Evolutionary conservation across 2,888 invertebrate species (phyloP).

Genomic region (Cerastoderma edule): DNA sequence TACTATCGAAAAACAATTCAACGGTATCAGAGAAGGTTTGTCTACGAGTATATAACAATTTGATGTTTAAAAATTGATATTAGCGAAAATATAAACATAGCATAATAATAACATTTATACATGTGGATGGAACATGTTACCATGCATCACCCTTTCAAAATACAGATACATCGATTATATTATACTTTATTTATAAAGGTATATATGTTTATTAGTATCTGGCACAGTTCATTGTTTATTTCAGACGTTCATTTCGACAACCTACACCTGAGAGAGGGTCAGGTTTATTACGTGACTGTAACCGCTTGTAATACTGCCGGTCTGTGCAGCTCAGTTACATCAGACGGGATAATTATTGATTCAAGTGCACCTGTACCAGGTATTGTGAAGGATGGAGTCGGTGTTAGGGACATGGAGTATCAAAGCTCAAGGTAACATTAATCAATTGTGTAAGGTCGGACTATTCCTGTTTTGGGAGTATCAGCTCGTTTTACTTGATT

Average conservation of each 20-base stretch:
- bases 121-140: no score
- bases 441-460: background rate
- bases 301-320: slow-evolving; percentile 68
- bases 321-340: slow-evolving; percentile 60
- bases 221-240: no score
- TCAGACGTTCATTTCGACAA: slow-evolving; percentile 43
- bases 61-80: no score
- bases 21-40: slow-evolving; percentile 44
- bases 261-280: slow-evolving; percentile 52
- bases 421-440: slow-evolving; percentile 57
- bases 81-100: no score
- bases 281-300: slow-evolving; percentile 61
- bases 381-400: slow-evolving; percentile 63
- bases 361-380: slow-evolving; percentile 67
- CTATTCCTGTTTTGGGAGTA: background rate
- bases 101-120: no score
- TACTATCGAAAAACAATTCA: background rate
- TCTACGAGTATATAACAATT: no score
- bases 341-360: slow-evolving; percentile 71
- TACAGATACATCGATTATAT: no score
- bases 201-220: no score
- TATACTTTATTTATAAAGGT: no score
- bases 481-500: no score
- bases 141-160: no score
- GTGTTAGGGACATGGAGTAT: slow-evolving; percentile 57